Evolutionary conservation across 2,113 vertebrate genomes (phyloP), one percentile per base, ranked within the genome.

Genomic region (Prunella fulvescens): DNA sequence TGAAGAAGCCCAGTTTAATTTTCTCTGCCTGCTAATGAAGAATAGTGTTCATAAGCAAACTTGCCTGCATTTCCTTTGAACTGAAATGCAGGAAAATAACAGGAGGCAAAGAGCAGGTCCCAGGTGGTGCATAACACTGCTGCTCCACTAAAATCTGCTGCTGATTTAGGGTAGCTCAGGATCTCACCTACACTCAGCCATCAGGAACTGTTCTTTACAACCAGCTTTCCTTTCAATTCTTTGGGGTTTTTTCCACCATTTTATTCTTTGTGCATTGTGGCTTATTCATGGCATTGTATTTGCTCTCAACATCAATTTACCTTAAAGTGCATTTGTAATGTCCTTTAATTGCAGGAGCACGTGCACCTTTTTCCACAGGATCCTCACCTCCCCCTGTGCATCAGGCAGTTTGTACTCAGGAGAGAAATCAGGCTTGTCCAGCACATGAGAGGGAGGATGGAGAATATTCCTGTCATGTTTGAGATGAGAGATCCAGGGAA

Each of bases 1-100:
- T 84, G 82, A 94, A 71, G 88, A 78, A 93, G 77, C 50, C 23
- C 33, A 33, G 72, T 71, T 94, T 73, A 33, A 92, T 96, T 91
- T 86, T 69, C 80, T 93, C 8, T 86, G 69, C 60, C 74, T 96
- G 65, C 23, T 92, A 86, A 81, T 86, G 70, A 96, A 79, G 42
- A 93, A 85, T 26, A 57, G 48, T 22, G 54, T 19, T 87, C 50
- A 76, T 90, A 72, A 90, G 19, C 73, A 81, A 67, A 87, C n/a
- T 39, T 66, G n/a, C 23, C 50, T 2, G 8, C 16, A 7, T 60
- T 81, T 53, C 48, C 82, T 92, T 78, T 64, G 77, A 93, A 93
- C 48, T 87, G 65, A 85, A 90, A 72, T 76, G n/a, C 65, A 72
- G 51, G 37, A 50, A 88, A 83, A 74, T 24, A 71, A 28, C 26